Conservation (phyloP, 2,113 vertebrate genomes). For the Zeus faber region DNA sequence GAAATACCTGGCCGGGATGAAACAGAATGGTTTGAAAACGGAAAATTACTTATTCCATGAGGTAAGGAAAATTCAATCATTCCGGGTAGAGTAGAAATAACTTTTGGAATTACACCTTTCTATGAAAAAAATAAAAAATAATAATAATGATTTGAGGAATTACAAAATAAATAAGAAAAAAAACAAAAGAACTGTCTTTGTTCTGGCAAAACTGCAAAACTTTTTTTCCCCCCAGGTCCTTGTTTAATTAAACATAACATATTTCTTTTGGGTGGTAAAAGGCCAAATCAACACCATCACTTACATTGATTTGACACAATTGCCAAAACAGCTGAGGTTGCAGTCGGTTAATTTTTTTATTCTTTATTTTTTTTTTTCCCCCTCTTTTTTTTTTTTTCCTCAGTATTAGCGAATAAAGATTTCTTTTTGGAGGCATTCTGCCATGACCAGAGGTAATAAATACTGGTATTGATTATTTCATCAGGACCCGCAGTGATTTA, state of each 20-base stretch:
- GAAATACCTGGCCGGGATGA: constrained; percentile 1
- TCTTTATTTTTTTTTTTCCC: too few relatives aligned
- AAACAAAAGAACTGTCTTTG: too few relatives aligned
- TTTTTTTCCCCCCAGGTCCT: too few relatives aligned
- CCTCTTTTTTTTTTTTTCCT: too few relatives aligned
- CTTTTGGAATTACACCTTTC: constrained; percentile 23
- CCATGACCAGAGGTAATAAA: constrained; percentile 48
- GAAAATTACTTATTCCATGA: constrained; percentile 14
- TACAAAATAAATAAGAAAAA: too few relatives aligned
- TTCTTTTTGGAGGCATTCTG: constrained; percentile 44
- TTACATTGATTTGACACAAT: constrained; percentile 30
- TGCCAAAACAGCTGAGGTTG: constrained; percentile 30
- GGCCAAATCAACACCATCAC: constrained; percentile 23
- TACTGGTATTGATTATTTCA: constrained; percentile 60
- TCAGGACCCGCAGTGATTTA: constrained; percentile 54
- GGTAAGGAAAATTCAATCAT: constrained; percentile 19
- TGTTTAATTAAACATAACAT: too few relatives aligned
- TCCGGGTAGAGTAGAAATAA: constrained; percentile 4
- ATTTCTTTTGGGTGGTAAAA: constrained; percentile 5
- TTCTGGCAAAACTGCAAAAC: too few relatives aligned
- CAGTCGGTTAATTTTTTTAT: too few relatives aligned
- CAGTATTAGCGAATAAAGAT: constrained; percentile 40
- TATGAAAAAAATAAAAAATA: background rate
- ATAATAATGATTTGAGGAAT: too few relatives aligned
- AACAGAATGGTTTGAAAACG: constrained; percentile 3